Base-by-base conservation (phyloP, 2,113 vertebrate species). In the Sardina pilchardus region DNA sequence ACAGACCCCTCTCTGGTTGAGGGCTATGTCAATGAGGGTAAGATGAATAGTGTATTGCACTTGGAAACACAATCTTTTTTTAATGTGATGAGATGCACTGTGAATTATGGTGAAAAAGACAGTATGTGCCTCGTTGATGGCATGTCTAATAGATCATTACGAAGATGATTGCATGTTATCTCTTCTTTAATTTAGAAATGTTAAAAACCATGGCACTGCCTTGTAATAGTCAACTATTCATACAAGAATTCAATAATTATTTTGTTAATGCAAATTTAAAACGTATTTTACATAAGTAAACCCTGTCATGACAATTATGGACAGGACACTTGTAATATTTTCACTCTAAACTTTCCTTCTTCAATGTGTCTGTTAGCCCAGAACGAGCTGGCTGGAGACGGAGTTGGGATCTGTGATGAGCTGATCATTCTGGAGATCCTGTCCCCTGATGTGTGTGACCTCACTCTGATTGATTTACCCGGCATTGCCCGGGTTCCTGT, bases 381-480 rank as follows among this genome's bases (percentile, higher is more conserved):
- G 90, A 81, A 94, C 12, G 0, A 8, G 1, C 88, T 97, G 21
- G 94, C 96, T 0, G 95, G 96, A 34, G 2, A 82, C 0, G 91
- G 81, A 8, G 34, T 88, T 36, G 92, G 84, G 2, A 95, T 97
- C 84, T 96, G 95, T 3, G 42, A 36, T 0, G 83, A 95, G 2
- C 88, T 96, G 1, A 96, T 97, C 86, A 94, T 50, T 39, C 88
- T 97, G 50, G 94, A 96, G 84, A 48, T 97, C 86, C 53, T 30
- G n/a, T 95, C 95, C 50, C 91, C 92, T 0, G 30, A 91, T 0
- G 94, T 96, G 59, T 95, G 96, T 1, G 95, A 97, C 24, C 93
- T 97, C 87, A 96, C 96, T 0, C 87, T 97, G 8, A 97, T 97
- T 48, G 96, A 96, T 90, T 94, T 97, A 6, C 96, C 96, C 21